A percentile compares a stretch with the other conserved stretches of the same genome.
Conservation (phyloP, 1,140 invertebrate species). For the Sitodiplosis mosellana region DNA sequence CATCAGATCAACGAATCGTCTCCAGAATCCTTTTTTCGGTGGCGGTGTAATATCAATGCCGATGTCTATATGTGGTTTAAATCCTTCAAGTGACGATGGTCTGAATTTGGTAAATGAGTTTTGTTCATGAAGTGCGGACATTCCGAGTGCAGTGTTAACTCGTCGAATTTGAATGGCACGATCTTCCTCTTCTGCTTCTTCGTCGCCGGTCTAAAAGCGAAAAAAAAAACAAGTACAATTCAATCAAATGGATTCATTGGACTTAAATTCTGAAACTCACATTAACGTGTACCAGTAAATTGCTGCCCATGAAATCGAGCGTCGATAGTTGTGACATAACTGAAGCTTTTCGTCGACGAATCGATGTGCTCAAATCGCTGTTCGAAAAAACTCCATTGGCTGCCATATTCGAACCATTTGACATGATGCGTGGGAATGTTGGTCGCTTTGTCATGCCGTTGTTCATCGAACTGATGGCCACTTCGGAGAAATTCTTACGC, state of each 20-base stretch:
- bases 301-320: conserved; percentile 50
- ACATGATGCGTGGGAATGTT: conserved; percentile 24
- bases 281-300: conserved; percentile 41
- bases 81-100: background rate
- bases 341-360: conserved; percentile 36
- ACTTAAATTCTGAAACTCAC: conserved; percentile 20
- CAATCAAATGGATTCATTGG: background rate
- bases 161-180: conserved; percentile 15
- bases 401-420: conserved; percentile 15
- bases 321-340: conserved; percentile 48
- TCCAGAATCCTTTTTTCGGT: conserved; percentile 28
- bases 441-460: conserved; percentile 19
- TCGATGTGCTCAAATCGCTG: conserved; percentile 26
- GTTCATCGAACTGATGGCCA: conserved; percentile 23
- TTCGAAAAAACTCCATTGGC: conserved; percentile 11
- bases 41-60: conserved; percentile 3
- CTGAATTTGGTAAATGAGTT: background rate
- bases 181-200: conserved; percentile 22
- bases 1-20: conserved; percentile 33
- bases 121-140: conserved; percentile 2
- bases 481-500: conserved; percentile 23
- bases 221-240: background rate
- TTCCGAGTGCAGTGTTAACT: conserved; percentile 18
- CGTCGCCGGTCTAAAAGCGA: conserved; percentile 14
- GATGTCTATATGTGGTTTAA: background rate